Evolutionary conservation across 2,888 invertebrate genomes (phyloP), one percentile per base, ranked within the genome.

Genomic region (Patella ulyssiponensis): DNA sequence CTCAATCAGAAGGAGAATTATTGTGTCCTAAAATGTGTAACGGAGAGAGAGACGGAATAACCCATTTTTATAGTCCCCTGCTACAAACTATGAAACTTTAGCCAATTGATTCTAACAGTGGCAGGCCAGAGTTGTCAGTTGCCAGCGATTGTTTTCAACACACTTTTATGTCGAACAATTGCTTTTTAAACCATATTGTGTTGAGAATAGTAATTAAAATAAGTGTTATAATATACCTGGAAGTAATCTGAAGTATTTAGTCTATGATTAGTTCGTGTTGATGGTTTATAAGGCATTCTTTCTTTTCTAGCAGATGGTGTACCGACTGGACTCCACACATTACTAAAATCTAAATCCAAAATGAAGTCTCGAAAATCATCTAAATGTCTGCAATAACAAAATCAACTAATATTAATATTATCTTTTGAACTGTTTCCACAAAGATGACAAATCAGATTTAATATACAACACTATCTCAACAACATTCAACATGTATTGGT

Each of bases 171-270:
- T 4, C 9, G 1, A 7, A 44, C 7, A 44, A 44, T 44, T 33
- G 7, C 33, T 33, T 33, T 33, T 5, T 33, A 5, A 33, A 4
- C 33, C 51, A 4, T 71, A 27, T n/a, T 2, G 82, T 23, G 81
- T 84, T 70, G 12, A 70, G 76, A 54, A 4, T 20, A 71, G 20
- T 20, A 56, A 69, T 52, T 17, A 75, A 23, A n/a, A 52, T 44
- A 56, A 70, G 52, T 44, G 9, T 44, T 44, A 44, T 44, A 44
- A 44, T 44, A 44, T 78, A 90, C 90, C 86, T 89, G 82, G 79
- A 88, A 89, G 75, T 87, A 88, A 74, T 90, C 90, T 17, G 85
- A 74, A 11, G 89, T 88, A 12, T 86, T 86, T 74, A 87, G 85
- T 54, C 89, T 77, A n/a, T 79, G 80, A 17, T 79, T 74, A 5